Evolutionary conservation across 2,888 invertebrate species (phyloP).

Genomic region (Melanostoma scalare): DNA sequence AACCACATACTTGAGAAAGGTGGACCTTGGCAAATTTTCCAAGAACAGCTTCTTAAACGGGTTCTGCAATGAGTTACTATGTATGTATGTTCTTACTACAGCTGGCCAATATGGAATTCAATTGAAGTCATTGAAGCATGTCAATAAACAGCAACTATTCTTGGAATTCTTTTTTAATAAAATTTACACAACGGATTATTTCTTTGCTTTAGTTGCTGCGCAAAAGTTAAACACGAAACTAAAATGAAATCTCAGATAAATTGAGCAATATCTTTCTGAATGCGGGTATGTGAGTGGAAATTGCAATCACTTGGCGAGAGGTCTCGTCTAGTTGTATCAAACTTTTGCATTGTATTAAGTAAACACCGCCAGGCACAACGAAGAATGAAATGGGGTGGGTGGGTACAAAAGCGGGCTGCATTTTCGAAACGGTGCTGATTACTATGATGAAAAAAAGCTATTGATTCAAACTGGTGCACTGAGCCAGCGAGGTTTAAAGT

Average conservation of each 20-base stretch:
- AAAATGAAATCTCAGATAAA: slow-evolving; percentile 13
- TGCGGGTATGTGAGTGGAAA: slow-evolving; percentile 8
- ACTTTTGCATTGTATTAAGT: not conserved
- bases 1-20: no score
- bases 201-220: slow-evolving; percentile 23
- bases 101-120: not conserved
- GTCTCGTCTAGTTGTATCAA: not conserved
- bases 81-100: no score
- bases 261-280: slow-evolving; percentile 5
- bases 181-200: no score
- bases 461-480: no score
- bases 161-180: slow-evolving; percentile 13
- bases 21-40: no score
- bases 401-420: no score
- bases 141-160: not conserved
- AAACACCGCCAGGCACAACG: not conserved
- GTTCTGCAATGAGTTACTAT: no score
- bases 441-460: no score
- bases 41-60: no score
- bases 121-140: not conserved
- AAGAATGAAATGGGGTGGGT: not conserved
- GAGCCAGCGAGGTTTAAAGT: no score
- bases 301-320: not conserved
- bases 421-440: no score
- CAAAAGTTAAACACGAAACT: slow-evolving; percentile 31